Evolutionary conservation across 2,797 vertebrate species (phyloP), one percentile per base, ranked within the genome.

Genomic region (Sardinella longiceps): DNA sequence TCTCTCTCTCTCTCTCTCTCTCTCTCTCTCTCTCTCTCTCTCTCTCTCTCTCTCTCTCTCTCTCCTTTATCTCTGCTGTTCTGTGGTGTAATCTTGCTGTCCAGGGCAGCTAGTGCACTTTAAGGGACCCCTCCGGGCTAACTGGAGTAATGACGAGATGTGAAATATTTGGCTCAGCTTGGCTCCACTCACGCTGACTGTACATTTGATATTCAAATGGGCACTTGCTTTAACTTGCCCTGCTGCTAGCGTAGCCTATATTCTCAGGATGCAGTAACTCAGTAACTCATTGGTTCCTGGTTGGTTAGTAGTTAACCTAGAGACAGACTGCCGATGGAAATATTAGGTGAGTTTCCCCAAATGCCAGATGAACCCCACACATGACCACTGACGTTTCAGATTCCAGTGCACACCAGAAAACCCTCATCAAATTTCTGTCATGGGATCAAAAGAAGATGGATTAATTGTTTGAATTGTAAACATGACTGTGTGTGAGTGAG

Each of bases 191-290:
- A n/a, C n/a, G n/a, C n/a, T n/a, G 14, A 18, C 14, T 74, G 30
- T 33, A 33, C 14, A 74, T 33, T 74, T 74, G 66, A 37, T 74
- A 37, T 74, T 74, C 66, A 74, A 74, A 74, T 74, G 30, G 12
- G 66, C 5, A 11, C 66, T 37, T 39, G 48, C 30, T 37, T 37
- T 74, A n/a, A 74, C 30, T 74, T 12, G 30, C 30, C 30, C 5
- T 10, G 33, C 5, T 74, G 66, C 53, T 56, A 23, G 53, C 6
- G 5, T 23, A 2, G 15, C 18, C 12, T 48, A 11, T 50, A 14
- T 50, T n/a, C n/a, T n/a, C n/a, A n/a, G 43, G 43, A 50, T n/a
- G 20, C 5, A n/a, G 53, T 23, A 20, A 20, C 53, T 23, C 5
- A n/a, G 53, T 23, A 20, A 20, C 53, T 23, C 1, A 56, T 56